Evolutionary conservation across 2,888 invertebrate genomes (phyloP), one percentile per base, ranked within the genome.

Genomic region (Macrostomum cliftonense): DNA sequence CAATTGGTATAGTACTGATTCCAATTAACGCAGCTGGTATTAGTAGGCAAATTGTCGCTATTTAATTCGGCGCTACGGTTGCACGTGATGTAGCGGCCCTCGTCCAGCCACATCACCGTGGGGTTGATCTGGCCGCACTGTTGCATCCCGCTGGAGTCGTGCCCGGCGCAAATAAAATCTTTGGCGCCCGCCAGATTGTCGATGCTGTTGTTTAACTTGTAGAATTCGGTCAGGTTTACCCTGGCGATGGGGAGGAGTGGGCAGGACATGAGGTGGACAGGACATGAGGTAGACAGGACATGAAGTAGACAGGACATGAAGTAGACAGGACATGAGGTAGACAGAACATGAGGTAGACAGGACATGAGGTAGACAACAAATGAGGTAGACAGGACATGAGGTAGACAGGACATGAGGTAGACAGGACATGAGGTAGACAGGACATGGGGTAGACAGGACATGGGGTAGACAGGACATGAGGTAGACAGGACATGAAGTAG

Each of bases 1-100:
- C 97, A 99, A 63, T 82, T 81, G 46, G 85, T 87, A 71, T 95
- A 99, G 74, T 97, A 99, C 73, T 84, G 81, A 74, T 97, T 91
- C 95, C 95, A 97, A 74, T 97, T 85, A 60, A 97, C 83, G 73
- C 97, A 97, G 40, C 82, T 82, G 45, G 59, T 61, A 50, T 70
- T 70, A 28, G 61, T 58, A 39, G 62, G 60, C 5, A 58, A 59
- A 54, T 62, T 62, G 55, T 80, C 79, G 44, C 79, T 77, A 53
- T 75, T 73, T 14, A 59, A 54, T 43, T 74, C 72, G 44, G 81
- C 81, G 9, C 79, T 79, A 61, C 78, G 79, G 63, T 82, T 84
- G 74, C 88, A 88, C 43, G 78, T 73, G 52, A 78, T 63, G 13
- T 79, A 78, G 42, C 82, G 82, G 64, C 79, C 76, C 57, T 79